Conservation (phyloP, 2,888 invertebrate genomes). For the Sesia bembeciformis region DNA sequence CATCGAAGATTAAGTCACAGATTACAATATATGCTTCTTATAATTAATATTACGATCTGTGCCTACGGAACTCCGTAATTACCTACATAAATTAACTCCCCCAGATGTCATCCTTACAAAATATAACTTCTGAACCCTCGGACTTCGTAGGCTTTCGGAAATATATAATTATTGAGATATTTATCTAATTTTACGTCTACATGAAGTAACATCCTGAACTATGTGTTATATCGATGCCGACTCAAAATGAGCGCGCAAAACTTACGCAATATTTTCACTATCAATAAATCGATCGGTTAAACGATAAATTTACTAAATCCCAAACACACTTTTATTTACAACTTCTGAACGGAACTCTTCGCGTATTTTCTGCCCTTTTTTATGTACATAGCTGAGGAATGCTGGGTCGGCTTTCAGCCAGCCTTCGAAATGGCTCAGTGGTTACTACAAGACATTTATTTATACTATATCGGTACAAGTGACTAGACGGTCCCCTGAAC, state of each 20-base stretch:
- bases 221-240: constrained; percentile 26
- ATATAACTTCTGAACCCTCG: background rate
- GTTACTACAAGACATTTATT: constrained; percentile 17
- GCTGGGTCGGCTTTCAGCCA: constrained; percentile 43
- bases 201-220: constrained; percentile 38
- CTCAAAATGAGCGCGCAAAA: constrained; percentile 34
- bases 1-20: no score
- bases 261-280: constrained; percentile 45
- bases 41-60: no score
- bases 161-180: background rate
- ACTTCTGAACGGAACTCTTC: constrained; percentile 22
- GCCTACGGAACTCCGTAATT: no score
- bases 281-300: constrained; percentile 28
- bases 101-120: background rate
- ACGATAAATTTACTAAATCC: constrained; percentile 49
- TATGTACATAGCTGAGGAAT: constrained; percentile 51
- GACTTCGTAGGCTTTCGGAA: background rate
- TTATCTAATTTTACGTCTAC: constrained; percentile 42
- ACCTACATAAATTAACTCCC: no score
- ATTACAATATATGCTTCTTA: no score
- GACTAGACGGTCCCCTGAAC: constrained; percentile 57
- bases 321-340: constrained; percentile 37
- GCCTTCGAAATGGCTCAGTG: constrained; percentile 2
- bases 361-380: constrained; percentile 2
- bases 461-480: constrained; percentile 38